Percentiles rank a stretch among this genome's conserved stretches.
phyloP scores from a whole-genome alignment of 2,888 invertebrate species.

The Scrobipalpa costella region DNA sequence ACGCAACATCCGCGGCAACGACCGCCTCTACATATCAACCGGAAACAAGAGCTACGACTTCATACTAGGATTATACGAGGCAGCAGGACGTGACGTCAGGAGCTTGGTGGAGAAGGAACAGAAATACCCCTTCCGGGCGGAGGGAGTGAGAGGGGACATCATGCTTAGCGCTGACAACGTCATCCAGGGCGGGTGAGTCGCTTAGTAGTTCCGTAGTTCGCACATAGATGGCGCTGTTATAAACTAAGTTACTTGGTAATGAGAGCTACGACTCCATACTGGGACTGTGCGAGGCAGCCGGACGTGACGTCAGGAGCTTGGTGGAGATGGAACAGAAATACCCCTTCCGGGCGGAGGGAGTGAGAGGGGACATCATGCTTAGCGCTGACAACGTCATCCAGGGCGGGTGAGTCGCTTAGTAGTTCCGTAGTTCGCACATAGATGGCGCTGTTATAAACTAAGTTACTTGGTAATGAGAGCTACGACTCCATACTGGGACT shows the following conservation, averaged over 20 bases:
- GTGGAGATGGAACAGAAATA: slow-evolving; percentile 81
- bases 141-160: slow-evolving; percentile 92
- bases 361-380: slow-evolving; percentile 89
- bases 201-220: background rate
- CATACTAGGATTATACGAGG: slow-evolving; percentile 84
- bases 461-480: slow-evolving; percentile 85
- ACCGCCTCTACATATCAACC: slow-evolving; percentile 92
- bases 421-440: background rate
- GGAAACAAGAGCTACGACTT: slow-evolving; percentile 86
- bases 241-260: slow-evolving; percentile 69
- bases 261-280: slow-evolving; percentile 85
- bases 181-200: slow-evolving; percentile 82
- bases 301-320: slow-evolving; percentile 58
- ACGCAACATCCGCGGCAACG: slow-evolving; percentile 93
- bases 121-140: slow-evolving; percentile 83
- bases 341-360: slow-evolving; percentile 86
- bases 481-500: slow-evolving; percentile 86
- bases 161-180: slow-evolving; percentile 87
- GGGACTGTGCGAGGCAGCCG: slow-evolving; percentile 82
- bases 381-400: slow-evolving; percentile 85
- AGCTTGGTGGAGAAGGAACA: slow-evolving; percentile 79
- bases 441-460: too few species aligned
- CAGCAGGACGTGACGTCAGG: slow-evolving; percentile 46
- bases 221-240: background rate
- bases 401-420: slow-evolving; percentile 82